Percentiles rank a stretch among this genome's conserved stretches.
phyloP scores from a whole-genome alignment of 2,113 vertebrate species.

The Pseudonaja textilis region DNA sequence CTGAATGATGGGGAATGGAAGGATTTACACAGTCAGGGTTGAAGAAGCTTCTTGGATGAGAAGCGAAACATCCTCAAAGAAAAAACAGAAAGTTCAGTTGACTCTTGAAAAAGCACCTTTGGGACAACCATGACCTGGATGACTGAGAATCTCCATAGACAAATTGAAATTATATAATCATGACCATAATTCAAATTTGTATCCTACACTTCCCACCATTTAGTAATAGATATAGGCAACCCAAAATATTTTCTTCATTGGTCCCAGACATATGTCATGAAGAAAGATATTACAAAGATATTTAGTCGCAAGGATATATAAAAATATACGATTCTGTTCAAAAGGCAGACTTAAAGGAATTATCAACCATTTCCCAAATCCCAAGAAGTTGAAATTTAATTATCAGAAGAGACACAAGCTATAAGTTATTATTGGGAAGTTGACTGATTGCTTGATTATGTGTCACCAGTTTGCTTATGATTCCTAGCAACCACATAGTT shows the following conservation, averaged over 20 bases:
- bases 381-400: neutral
- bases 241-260: neutral
- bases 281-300: neutral
- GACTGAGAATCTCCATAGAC: no score
- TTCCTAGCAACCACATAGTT: neutral
- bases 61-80: no score
- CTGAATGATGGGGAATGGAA: no score
- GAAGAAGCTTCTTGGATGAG: no score
- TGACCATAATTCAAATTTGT: neutral
- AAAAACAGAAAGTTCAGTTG: no score
- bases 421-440: neutral
- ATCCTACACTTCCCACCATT: neutral
- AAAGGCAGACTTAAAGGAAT: neutral
- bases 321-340: neutral
- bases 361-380: neutral
- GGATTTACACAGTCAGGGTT: no score
- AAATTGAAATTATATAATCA: neutral
- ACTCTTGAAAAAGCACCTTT: no score
- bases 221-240: neutral
- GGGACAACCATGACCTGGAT: no score
- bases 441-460: neutral
- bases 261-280: neutral
- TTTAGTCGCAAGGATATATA: fast-evolving
- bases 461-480: neutral
- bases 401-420: neutral